A percentile compares a stretch with the other conserved stretches of the same genome.
Conservation (phyloP, 2,888 invertebrate genomes). For the Eilema sororculum region DNA sequence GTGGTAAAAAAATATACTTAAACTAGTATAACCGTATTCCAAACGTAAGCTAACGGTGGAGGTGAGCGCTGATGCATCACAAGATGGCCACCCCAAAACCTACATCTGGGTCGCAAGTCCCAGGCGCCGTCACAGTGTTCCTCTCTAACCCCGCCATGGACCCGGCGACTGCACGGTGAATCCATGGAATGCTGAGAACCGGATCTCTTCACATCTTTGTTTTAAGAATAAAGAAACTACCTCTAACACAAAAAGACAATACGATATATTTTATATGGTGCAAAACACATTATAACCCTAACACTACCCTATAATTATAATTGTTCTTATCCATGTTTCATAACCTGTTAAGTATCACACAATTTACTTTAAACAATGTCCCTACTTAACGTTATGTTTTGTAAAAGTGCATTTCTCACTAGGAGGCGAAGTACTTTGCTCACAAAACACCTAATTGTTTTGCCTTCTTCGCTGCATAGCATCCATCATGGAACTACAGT, state of each 20-base stretch:
- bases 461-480: conserved; percentile 33
- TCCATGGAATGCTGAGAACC: no score
- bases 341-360: conserved; percentile 12
- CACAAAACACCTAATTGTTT: conserved; percentile 31
- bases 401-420: conserved; percentile 17
- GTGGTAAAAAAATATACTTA: background rate
- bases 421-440: conserved; percentile 18
- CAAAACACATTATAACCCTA: background rate
- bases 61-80: no score
- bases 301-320: background rate
- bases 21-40: background rate
- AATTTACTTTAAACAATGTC: conserved; percentile 9
- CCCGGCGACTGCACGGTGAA: no score
- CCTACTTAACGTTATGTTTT: conserved; percentile 8
- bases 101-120: no score
- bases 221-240: background rate
- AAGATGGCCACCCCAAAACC: no score
- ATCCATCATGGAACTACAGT: conserved; percentile 48
- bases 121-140: no score
- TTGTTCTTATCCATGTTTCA: background rate
- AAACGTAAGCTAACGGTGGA: background rate
- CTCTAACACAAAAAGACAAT: background rate
- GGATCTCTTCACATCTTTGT: background rate
- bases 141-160: no score
- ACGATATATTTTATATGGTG: background rate